A percentile compares a stretch with the other conserved stretches of the same genome.
Conservation (phyloP, 1,140 invertebrate species). For the Cotesia typhae region DNA sequence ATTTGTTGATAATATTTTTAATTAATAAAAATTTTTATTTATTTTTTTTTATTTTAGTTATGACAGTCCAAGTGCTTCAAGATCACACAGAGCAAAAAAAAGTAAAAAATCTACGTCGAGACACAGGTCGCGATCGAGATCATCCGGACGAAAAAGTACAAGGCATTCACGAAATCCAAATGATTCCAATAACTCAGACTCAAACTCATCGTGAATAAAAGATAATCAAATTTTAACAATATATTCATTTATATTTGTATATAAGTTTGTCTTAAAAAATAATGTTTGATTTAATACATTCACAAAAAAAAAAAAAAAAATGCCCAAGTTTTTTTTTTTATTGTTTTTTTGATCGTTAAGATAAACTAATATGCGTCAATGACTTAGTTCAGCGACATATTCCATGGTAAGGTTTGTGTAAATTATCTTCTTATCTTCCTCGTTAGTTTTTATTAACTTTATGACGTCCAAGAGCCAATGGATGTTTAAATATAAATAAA, state of each 20-base stretch:
- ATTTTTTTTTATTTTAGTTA: constrained; percentile 49
- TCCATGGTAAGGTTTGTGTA: neutral
- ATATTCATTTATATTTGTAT: constrained; percentile 33
- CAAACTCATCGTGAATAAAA: constrained; percentile 51
- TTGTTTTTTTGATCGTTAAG: neutral
- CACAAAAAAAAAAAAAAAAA: neutral
- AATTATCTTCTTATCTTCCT: neutral
- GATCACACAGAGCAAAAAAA: constrained; percentile 59
- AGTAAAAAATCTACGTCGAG: constrained; percentile 60
- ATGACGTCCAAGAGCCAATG: neutral
- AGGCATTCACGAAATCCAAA: constrained; percentile 51
- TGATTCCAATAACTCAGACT: constrained; percentile 56
- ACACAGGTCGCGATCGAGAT: constrained; percentile 57
- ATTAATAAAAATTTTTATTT: constrained; percentile 20
- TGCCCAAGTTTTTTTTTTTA: neutral
- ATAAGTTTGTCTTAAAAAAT: constrained; percentile 23
- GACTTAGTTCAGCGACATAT: neutral
- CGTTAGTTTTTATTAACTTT: neutral
- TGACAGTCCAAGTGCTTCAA: constrained; percentile 57
- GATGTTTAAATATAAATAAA: too few species aligned
- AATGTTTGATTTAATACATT: constrained; percentile 32
- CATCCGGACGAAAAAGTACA: constrained; percentile 50
- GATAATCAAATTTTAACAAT: constrained; percentile 1
- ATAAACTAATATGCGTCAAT: too few species aligned
- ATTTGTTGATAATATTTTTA: constrained; percentile 18